Conservation (phyloP, 1,140 invertebrate genomes). For the Drosophila trapezifrons region DNA sequence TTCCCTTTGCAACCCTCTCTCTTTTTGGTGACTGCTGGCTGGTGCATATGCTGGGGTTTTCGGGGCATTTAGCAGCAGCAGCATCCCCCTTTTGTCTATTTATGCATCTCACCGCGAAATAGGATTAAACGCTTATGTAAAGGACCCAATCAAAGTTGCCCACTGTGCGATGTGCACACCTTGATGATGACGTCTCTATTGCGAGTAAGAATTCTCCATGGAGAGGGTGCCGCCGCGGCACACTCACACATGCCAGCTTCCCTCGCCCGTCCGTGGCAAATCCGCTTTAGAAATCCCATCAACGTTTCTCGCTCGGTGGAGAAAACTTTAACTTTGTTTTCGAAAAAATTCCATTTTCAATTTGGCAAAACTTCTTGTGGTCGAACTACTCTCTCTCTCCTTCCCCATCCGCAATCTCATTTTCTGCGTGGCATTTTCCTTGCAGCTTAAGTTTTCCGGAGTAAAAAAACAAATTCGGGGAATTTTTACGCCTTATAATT, state of each 20-base stretch:
- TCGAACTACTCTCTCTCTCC: slow-evolving; percentile 44
- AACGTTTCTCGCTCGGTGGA: slow-evolving; percentile 34
- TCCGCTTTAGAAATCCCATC: slow-evolving; percentile 77
- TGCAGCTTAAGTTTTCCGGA: slow-evolving; percentile 24
- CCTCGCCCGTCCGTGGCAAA: slow-evolving; percentile 44
- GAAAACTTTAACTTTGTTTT: slow-evolving; percentile 63
- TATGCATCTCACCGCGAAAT: slow-evolving; percentile 83
- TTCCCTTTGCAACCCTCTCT: slow-evolving; percentile 15
- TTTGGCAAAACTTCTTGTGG: slow-evolving; percentile 62
- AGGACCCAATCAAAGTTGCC: slow-evolving; percentile 82
- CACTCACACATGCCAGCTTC: slow-evolving; percentile 65
- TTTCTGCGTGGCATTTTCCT: slow-evolving; percentile 53
- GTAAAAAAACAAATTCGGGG: slow-evolving; percentile 31
- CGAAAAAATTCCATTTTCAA: slow-evolving; percentile 74
- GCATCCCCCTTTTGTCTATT: slow-evolving; percentile 73
- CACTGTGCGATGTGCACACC: slow-evolving; percentile 62
- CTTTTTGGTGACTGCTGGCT: slow-evolving; percentile 35
- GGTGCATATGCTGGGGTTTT: slow-evolving; percentile 69
- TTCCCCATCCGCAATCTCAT: slow-evolving; percentile 18
- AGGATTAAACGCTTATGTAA: slow-evolving; percentile 83
- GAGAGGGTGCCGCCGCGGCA: background rate
- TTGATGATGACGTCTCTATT: slow-evolving; percentile 72
- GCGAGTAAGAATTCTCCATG: slow-evolving; percentile 11
- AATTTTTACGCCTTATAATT: slow-evolving; percentile 81
- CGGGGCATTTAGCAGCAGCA: slow-evolving; percentile 53